Evolutionary conservation across 2,113 vertebrate species (phyloP).

Genomic region (Uropsilus gracilis): DNA sequence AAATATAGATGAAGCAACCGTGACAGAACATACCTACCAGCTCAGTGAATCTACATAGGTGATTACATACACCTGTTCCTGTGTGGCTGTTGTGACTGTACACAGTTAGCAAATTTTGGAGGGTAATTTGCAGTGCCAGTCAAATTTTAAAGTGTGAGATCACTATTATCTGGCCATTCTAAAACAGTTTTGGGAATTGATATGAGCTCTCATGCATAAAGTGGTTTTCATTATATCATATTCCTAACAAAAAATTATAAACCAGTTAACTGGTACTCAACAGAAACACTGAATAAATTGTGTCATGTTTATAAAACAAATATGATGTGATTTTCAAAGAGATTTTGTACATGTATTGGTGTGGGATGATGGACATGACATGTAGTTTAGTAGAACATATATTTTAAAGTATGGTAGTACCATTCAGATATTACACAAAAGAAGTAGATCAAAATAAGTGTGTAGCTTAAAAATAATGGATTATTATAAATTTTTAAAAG

Average conservation of each 20-base stretch:
- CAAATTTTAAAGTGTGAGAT: neutral
- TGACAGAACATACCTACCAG: neutral
- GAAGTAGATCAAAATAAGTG: neutral
- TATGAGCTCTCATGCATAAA: neutral
- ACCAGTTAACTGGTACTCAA: neutral
- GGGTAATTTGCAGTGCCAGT: neutral
- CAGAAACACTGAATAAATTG: neutral
- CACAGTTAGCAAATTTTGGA: neutral
- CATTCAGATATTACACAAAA: neutral
- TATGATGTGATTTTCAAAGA: neutral
- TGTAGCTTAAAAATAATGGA: neutral
- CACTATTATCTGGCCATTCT: neutral
- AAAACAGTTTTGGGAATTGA: neutral
- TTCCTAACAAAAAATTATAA: neutral
- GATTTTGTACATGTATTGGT: neutral
- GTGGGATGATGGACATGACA: neutral
- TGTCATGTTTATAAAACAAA: neutral
- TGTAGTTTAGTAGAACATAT: neutral
- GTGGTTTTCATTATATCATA: neutral
- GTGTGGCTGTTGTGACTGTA: neutral
- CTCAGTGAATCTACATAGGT: neutral
- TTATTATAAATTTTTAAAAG: neutral
- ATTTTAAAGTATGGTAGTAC: neutral
- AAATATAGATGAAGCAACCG: neutral
- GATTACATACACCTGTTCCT: neutral